phyloP scores from a whole-genome alignment of 2,888 invertebrate species.

The Thymelicus acteon region DNA sequence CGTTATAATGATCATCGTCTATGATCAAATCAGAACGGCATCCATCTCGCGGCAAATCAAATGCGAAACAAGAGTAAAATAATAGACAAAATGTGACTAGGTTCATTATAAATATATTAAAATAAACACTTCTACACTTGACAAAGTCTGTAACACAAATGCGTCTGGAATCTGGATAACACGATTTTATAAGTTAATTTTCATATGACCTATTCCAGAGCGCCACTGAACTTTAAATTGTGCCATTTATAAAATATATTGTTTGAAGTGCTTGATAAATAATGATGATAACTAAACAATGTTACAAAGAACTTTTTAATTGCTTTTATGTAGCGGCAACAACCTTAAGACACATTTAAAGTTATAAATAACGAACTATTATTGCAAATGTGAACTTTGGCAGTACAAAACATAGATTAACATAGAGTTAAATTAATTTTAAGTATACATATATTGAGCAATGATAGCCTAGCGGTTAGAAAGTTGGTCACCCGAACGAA shows the following conservation, averaged over 20 bases:
- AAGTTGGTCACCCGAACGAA: too few species aligned
- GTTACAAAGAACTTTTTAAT: conserved; percentile 11
- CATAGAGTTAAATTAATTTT: not conserved
- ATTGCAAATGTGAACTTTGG: not conserved
- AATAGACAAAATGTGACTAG: conserved; percentile 50
- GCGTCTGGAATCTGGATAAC: not conserved
- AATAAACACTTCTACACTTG: conserved; percentile 14
- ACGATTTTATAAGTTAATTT: conserved; percentile 5
- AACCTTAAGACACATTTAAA: conserved; percentile 1
- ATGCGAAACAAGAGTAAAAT: conserved; percentile 50
- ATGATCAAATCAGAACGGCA: conserved; percentile 64
- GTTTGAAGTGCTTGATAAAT: not conserved
- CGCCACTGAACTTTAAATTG: conserved; percentile 23
- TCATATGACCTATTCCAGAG: conserved; percentile 9
- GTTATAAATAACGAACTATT: not conserved
- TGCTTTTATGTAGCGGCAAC: conserved; percentile 8
- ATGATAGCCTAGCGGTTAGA: too few species aligned
- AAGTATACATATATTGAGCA: not conserved
- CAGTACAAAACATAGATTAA: not conserved
- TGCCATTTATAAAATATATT: conserved; percentile 7
- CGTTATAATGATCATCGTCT: conserved; percentile 61
- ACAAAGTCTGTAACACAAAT: conserved; percentile 14
- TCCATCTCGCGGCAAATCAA: conserved; percentile 60
- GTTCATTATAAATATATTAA: conserved; percentile 45
- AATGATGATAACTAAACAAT: conserved; percentile 9